Evolutionary conservation across 2,888 invertebrate genomes (phyloP).

Genomic region (Diloba caeruleocephala): DNA sequence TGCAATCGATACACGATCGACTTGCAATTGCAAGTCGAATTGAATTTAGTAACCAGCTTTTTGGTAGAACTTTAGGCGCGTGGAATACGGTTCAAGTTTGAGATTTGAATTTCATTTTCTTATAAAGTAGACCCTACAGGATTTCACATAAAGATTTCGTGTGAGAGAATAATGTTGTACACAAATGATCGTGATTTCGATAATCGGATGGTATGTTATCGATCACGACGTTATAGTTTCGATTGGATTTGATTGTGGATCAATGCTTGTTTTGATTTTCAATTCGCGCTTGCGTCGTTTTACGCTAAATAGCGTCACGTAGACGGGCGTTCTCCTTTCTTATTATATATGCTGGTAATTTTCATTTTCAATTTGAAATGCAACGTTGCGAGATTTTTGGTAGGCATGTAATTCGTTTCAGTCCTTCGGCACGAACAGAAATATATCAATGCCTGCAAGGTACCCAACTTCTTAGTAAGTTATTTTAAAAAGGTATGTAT

Average conservation of each 20-base stretch:
- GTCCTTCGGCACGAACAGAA: conserved; percentile 19
- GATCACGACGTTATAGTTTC: conserved; percentile 86
- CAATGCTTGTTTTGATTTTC: conserved; percentile 88
- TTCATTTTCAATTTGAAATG: conserved; percentile 78
- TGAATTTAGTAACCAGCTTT: conserved; percentile 39
- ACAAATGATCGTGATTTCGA: conserved; percentile 86
- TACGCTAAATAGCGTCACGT: conserved; percentile 88
- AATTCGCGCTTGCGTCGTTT: conserved; percentile 87
- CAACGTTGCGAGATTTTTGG: conserved; percentile 60
- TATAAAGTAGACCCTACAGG: conserved; percentile 54
- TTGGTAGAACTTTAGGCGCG: conserved; percentile 47
- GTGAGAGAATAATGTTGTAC: conserved; percentile 56
- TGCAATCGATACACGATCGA: conserved; percentile 59
- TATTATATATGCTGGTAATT: conserved; percentile 76
- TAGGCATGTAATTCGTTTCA: conserved; percentile 43
- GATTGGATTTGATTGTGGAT: conserved; percentile 86
- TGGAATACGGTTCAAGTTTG: conserved; percentile 65
- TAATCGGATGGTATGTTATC: conserved; percentile 85
- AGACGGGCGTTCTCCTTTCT: conserved; percentile 72
- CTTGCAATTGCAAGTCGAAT: conserved; percentile 36
- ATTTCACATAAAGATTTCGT: conserved; percentile 46
- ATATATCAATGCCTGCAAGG: background rate
- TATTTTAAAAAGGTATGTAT: no score
- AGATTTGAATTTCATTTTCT: conserved; percentile 41
- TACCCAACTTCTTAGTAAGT: no score